Evolutionary conservation across 2,113 vertebrate species (phyloP).

Genomic region (Amblyornis subalaris): DNA sequence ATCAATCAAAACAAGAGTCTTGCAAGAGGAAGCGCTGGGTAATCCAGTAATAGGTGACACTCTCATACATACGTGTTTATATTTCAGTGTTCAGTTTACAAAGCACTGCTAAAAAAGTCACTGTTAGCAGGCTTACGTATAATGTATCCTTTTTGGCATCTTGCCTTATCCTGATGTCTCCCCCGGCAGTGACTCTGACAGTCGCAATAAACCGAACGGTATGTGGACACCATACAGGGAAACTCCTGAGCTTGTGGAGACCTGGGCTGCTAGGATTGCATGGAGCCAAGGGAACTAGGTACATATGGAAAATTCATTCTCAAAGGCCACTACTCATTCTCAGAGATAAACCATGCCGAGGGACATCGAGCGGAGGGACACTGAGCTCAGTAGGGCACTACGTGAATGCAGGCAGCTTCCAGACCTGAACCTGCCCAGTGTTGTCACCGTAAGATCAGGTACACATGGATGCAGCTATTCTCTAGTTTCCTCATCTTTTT

Average conservation of each 20-base stretch:
- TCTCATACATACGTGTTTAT: neutral
- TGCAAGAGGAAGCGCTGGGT: rapidly evolving
- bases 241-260: neutral
- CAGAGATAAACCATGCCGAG: neutral
- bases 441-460: neutral
- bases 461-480: neutral
- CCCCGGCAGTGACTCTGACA: neutral
- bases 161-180: neutral
- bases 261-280: neutral
- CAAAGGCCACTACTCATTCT: neutral
- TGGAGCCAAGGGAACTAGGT: neutral
- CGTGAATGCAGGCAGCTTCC: neutral
- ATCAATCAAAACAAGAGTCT: neutral
- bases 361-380: neutral
- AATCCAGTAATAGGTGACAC: neutral
- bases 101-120: neutral
- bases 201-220: neutral
- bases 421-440: neutral
- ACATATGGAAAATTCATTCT: neutral
- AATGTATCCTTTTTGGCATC: neutral
- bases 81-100: neutral
- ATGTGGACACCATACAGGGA: neutral
- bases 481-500: neutral
- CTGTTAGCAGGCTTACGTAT: neutral
- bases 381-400: neutral